These are phyloP conservation scores for Anoncus sp. DNA, from an alignment of 2,888 invertebrate genomes.

Conservation along the genomic window DNA sequence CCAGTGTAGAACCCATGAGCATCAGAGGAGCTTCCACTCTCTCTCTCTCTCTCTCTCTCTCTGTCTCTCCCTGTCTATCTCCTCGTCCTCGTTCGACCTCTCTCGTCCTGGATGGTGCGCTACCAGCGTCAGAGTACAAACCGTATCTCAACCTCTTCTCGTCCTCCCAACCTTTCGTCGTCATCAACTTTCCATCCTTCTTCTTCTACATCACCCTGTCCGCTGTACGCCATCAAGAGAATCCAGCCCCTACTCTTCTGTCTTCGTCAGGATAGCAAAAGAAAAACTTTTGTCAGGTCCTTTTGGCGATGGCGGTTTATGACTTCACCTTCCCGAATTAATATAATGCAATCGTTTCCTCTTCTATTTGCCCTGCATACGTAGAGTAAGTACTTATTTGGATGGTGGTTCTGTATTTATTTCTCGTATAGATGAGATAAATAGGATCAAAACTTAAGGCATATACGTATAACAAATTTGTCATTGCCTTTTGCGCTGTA, in stretches of 20 bases:
- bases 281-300: background rate
- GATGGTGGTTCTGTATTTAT: no score
- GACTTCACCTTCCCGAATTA: no score
- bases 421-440: no score
- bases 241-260: conserved; percentile 9
- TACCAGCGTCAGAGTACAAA: conserved; percentile 55
- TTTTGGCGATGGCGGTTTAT: background rate
- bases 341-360: no score
- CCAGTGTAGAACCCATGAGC: conserved; percentile 64
- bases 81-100: conserved; percentile 58
- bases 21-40: conserved; percentile 51
- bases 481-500: no score
- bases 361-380: no score
- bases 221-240: conserved; percentile 15
- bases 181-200: conserved; percentile 71
- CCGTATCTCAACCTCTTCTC: conserved; percentile 62
- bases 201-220: conserved; percentile 61
- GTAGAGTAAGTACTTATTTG: no score
- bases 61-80: conserved; percentile 57
- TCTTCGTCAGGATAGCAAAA: background rate
- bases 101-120: conserved; percentile 56
- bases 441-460: no score
- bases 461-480: no score
- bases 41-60: conserved; percentile 58
- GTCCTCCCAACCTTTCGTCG: conserved; percentile 58